Conservation (phyloP, 1,140 invertebrate genomes). For the Drosophila setifemur region DNA sequence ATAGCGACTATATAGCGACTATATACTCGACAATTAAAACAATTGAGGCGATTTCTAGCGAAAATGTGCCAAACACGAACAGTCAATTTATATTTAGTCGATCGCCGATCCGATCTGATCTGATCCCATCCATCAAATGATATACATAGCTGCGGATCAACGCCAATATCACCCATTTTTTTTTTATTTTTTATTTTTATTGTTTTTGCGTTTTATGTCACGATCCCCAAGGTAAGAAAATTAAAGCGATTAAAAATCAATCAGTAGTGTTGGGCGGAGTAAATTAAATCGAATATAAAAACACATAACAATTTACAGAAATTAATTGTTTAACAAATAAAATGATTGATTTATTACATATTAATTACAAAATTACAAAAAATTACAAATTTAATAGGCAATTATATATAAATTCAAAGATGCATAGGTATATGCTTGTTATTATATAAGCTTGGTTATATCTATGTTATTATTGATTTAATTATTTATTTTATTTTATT, state of each 20-base stretch:
- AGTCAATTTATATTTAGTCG: constrained; percentile 74
- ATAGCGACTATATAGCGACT: neutral
- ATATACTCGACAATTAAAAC: constrained; percentile 64
- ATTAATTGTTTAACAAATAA: too few species aligned
- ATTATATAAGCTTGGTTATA: too few species aligned
- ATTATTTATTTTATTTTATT: too few species aligned
- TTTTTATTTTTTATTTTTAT: neutral
- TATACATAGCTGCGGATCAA: neutral
- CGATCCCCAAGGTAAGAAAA: constrained; percentile 12
- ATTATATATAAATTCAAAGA: too few species aligned
- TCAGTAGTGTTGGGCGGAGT: constrained; percentile 6
- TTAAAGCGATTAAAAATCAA: constrained; percentile 34
- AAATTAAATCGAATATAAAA: too few species aligned
- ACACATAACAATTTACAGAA: too few species aligned
- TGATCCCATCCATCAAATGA: too few species aligned
- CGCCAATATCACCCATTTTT: neutral
- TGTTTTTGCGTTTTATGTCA: constrained; percentile 2
- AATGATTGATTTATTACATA: too few species aligned
- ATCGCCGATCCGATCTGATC: constrained; percentile 67
- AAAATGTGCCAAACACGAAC: constrained; percentile 76
- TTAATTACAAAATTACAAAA: too few species aligned
- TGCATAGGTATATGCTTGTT: too few species aligned
- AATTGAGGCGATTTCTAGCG: constrained; percentile 76
- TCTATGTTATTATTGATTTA: too few species aligned
- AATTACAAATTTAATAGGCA: too few species aligned